phyloP scores from a whole-genome alignment of 1,140 invertebrate genomes.

The Anoplolepis gracilipes region DNA sequence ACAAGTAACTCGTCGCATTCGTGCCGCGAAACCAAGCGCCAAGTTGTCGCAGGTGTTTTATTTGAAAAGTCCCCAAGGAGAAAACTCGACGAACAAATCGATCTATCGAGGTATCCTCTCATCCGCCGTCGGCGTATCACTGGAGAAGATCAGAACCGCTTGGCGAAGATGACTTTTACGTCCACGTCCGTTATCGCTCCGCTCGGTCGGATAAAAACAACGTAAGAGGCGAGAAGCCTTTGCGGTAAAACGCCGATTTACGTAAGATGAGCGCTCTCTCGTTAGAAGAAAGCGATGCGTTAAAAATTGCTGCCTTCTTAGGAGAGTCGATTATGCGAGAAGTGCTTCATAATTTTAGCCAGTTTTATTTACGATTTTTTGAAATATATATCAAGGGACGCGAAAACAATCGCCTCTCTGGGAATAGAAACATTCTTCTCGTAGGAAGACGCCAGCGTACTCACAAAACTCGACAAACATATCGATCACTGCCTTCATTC shows the following conservation, averaged over 20 bases:
- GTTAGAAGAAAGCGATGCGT: conserved; percentile 33
- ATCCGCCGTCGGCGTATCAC: conserved; percentile 22
- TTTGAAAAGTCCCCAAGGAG: conserved; percentile 32
- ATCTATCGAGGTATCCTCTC: conserved; percentile 27
- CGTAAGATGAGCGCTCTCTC: conserved; percentile 22
- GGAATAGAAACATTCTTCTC: conserved; percentile 47
- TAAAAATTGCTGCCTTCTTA: conserved; percentile 38
- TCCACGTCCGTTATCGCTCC: conserved; percentile 35
- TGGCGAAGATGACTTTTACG: conserved; percentile 48
- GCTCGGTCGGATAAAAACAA: conserved; percentile 31
- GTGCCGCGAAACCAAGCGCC: conserved; percentile 36
- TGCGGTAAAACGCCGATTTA: conserved; percentile 20
- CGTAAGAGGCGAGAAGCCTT: not conserved
- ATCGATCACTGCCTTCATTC: conserved; percentile 56
- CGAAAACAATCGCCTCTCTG: conserved; percentile 34
- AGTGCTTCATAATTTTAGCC: not conserved
- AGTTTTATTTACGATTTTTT: conserved; percentile 26
- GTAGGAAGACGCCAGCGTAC: not conserved
- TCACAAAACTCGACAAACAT: conserved; percentile 52
- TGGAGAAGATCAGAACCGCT: conserved; percentile 16
- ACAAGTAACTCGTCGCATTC: conserved; percentile 47
- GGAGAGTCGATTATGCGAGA: not conserved
- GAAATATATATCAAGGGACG: conserved; percentile 19
- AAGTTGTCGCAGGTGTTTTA: conserved; percentile 49
- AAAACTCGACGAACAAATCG: conserved; percentile 44